Evolutionary conservation across 23 tunicate genomes (phyloP).

Genomic region (Trididemnum nubilum): DNA sequence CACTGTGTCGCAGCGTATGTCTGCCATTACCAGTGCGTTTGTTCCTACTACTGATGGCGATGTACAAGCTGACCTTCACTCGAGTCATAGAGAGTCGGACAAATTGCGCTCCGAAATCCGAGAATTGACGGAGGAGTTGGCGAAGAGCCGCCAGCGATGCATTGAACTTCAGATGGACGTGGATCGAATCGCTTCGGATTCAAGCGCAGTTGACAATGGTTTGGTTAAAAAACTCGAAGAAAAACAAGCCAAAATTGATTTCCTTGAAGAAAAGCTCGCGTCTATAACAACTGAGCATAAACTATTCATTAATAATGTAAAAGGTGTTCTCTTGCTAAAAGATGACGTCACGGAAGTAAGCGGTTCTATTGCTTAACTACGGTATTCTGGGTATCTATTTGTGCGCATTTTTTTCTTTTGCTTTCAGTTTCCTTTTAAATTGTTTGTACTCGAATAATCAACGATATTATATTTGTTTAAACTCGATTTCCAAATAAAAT

Average conservation of each 20-base stretch:
- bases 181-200: neutral
- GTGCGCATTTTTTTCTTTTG: too few species aligned
- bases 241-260: constrained; percentile 18
- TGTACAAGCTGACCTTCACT: neutral
- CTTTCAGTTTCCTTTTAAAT: too few species aligned
- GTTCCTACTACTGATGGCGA: constrained; percentile 6
- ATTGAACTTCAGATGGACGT: constrained; percentile 13
- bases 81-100: neutral
- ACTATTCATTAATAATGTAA: neutral
- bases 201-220: neutral
- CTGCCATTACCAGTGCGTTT: constrained; percentile 64
- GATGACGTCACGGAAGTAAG: constrained; percentile 5
- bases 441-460: too few species aligned
- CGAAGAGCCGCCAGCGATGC: constrained; percentile 20
- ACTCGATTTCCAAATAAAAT: too few species aligned
- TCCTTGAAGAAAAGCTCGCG: constrained; percentile 2
- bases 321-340: constrained; percentile 1
- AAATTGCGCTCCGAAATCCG: constrained; percentile 6
- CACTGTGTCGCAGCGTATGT: constrained; percentile 63
- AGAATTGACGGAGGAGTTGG: neutral
- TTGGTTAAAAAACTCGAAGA: neutral
- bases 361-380: too few species aligned
- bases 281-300: neutral
- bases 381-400: too few species aligned
- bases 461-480: too few species aligned